Evolutionary conservation across 2,888 invertebrate genomes (phyloP).

Genomic region (Octodonta nipae): DNA sequence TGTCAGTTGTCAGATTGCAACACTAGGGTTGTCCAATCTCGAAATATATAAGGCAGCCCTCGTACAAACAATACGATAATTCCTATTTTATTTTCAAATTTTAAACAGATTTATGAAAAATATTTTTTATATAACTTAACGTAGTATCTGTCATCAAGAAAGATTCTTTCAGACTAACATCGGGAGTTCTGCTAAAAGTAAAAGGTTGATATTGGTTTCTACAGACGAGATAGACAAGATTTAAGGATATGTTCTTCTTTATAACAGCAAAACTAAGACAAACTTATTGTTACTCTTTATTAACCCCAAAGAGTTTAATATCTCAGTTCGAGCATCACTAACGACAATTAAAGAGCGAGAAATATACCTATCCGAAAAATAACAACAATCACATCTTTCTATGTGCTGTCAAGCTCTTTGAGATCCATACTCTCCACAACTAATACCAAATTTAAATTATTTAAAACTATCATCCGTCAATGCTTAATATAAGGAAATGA

Average conservation of each 20-base stretch:
- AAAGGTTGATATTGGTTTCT: not conserved
- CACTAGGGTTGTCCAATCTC: too few species aligned
- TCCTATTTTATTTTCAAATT: too few species aligned
- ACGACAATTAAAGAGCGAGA: not conserved
- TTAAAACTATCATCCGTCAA: not conserved
- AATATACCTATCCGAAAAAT: conserved; percentile 1
- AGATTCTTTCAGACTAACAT: not conserved
- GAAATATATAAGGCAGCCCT: too few species aligned
- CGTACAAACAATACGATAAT: too few species aligned
- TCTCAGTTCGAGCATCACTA: not conserved
- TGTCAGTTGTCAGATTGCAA: too few species aligned
- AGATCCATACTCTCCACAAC: not conserved
- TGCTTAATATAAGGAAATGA: not conserved
- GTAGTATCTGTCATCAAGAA: not conserved
- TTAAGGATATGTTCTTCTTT: not conserved
- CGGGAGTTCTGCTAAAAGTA: not conserved
- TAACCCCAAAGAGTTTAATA: not conserved
- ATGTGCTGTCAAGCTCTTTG: not conserved
- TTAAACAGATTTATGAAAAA: too few species aligned
- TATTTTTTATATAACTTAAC: too few species aligned
- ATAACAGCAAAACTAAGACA: not conserved
- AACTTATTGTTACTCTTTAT: not conserved
- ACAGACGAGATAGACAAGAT: not conserved
- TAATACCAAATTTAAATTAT: not conserved
- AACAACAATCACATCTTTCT: not conserved